Evolutionary conservation across 1,140 invertebrate genomes (phyloP).

Genomic region (Drosophila burlai): DNA sequence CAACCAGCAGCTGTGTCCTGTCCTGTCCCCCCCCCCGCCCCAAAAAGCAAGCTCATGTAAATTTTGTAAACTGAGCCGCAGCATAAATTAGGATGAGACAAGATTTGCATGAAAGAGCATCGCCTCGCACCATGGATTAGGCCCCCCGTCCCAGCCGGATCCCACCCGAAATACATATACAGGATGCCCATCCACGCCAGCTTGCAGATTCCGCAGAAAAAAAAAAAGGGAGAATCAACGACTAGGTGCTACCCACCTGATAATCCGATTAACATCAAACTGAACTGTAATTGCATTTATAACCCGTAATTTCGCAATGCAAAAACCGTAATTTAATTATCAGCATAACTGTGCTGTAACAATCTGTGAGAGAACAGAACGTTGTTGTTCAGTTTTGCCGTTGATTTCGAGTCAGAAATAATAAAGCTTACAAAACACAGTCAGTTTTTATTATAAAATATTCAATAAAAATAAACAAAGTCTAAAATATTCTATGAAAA

Average conservation of each 20-base stretch:
- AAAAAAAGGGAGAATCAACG: background rate
- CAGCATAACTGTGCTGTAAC: background rate
- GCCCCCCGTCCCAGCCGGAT: background rate
- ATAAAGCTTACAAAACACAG: background rate
- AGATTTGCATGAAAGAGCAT: slow-evolving; percentile 68
- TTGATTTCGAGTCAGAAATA: background rate
- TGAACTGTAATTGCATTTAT: background rate
- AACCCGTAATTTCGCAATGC: background rate
- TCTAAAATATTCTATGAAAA: background rate
- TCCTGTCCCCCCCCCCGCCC: background rate
- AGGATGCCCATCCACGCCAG: background rate
- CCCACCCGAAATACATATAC: background rate
- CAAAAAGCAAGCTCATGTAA: slow-evolving; percentile 48
- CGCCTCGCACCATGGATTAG: slow-evolving; percentile 31
- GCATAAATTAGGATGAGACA: slow-evolving; percentile 74
- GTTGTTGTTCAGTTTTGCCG: slow-evolving; percentile 7
- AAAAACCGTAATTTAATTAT: slow-evolving; percentile 5
- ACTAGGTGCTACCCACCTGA: slow-evolving; percentile 30
- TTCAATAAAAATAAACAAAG: background rate
- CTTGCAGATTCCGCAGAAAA: background rate
- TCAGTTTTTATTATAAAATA: background rate
- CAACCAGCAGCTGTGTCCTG: slow-evolving; percentile 51
- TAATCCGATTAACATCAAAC: slow-evolving; percentile 19
- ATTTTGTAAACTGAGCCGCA: slow-evolving; percentile 76
- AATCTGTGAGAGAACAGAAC: background rate